Base-by-base conservation (phyloP, 2,888 invertebrate genomes). In the Atrina japonica region DNA sequence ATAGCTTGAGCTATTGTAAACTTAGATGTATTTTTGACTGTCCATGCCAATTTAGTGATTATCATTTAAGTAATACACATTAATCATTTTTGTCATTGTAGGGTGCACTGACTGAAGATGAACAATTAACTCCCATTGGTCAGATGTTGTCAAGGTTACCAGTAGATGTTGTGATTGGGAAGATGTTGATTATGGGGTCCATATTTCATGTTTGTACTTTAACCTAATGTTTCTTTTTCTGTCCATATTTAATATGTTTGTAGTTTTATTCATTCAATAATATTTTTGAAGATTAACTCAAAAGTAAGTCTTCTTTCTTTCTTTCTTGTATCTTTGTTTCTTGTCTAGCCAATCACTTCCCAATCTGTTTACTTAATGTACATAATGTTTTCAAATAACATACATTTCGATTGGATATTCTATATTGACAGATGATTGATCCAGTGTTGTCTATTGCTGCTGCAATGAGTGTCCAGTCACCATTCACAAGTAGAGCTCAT, bases 131-230 rank as follows among this genome's bases (percentile, higher is more conserved):
- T 0, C 93, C 95, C 0, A 92, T 98, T 63, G 99, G 90, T 58
- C 79, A 94, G 85, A 95, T 97, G 65, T 91, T 99, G 66, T 94
- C 97, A 3, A 94, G 94, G 88, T 91, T 99, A 21, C 99, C 99
- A 0, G 97, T 99, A 0, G 98, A 99, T 88, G 95, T 99, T 64
- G 94, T 95, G 0, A 94, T 99, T 65, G 98, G 98, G 0, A 99
- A 99, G 92, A 97, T 99, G 93, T 92, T 99, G 43, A 95, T 98
- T 25, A 93, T 97, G 92, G 97, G 97, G 0, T 95, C 96, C 0
- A 94, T 97, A 7, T 97, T 97, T 73, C 93, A 96, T 74, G 89
- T 88, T 76, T 81, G 86, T 70, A 7, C n/a, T n/a, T n/a, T n/a
- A n/a, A n/a, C n/a, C n/a, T n/a, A n/a, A n/a, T n/a, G n/a, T n/a